Evolutionary conservation across 2,888 invertebrate species (phyloP).

Genomic region (Koerneria pararmatus): DNA sequence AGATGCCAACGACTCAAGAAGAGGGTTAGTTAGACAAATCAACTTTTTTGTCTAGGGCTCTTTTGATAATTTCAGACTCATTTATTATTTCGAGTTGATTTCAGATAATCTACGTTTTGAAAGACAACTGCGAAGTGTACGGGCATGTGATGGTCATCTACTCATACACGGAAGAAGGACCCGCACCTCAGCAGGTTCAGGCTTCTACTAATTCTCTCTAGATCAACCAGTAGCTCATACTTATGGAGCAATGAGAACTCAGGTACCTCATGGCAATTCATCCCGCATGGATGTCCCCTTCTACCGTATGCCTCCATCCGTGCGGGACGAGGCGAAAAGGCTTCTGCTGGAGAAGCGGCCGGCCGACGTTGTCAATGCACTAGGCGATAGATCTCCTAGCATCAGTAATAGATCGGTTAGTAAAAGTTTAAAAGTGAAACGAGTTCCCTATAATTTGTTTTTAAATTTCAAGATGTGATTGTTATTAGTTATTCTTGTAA

Average conservation of each 20-base stretch:
- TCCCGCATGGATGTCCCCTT: slow-evolving; percentile 17
- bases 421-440: no score
- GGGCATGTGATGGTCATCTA: slow-evolving; percentile 41
- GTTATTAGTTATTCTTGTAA: no score
- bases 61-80: not conserved
- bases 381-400: not conserved
- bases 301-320: slow-evolving; percentile 23
- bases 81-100: not conserved
- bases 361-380: not conserved
- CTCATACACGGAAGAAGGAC: slow-evolving; percentile 37
- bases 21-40: slow-evolving; percentile 26
- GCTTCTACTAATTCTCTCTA: not conserved
- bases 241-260: not conserved
- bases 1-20: slow-evolving; percentile 40
- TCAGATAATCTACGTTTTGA: slow-evolving; percentile 36
- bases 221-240: not conserved
- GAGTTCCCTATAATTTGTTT: no score
- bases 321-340: slow-evolving; percentile 19
- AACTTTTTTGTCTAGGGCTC: not conserved
- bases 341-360: slow-evolving; percentile 15
- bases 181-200: slow-evolving; percentile 30
- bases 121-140: slow-evolving; percentile 30
- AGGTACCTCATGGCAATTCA: slow-evolving; percentile 22
- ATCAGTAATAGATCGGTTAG: not conserved
- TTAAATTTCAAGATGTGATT: not conserved